These are phyloP conservation scores for Heliocidaris tuberculata DNA, from an alignment of 35 echinoderm and acorn worm species.

Conservation along the genomic window DNA sequence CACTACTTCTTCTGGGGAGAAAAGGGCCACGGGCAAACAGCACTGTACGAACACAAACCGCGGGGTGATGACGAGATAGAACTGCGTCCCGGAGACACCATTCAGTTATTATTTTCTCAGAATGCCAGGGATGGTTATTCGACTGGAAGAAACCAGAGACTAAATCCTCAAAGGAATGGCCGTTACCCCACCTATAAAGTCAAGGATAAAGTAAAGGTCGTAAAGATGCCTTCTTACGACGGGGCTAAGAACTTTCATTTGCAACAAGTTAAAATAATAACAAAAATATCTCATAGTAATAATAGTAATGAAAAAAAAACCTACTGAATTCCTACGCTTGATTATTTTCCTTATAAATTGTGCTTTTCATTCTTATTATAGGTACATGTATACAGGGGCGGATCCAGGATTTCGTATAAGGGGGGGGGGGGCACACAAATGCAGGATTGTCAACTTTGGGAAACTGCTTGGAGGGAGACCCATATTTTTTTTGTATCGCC, in stretches of 20 bases:
- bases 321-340: too few relatives aligned
- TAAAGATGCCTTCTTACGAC: slow-evolving; percentile 74
- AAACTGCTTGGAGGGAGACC: too few relatives aligned
- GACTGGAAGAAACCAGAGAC: slow-evolving; percentile 68
- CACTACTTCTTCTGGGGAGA: slow-evolving; percentile 92
- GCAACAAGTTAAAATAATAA: neutral
- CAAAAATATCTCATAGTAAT: too few relatives aligned
- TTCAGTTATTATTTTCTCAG: slow-evolving; percentile 81
- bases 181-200: slow-evolving; percentile 92
- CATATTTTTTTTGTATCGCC: too few relatives aligned
- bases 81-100: slow-evolving; percentile 57
- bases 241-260: slow-evolving; percentile 57
- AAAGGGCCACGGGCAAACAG: slow-evolving; percentile 75
- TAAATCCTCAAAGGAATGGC: slow-evolving; percentile 39
- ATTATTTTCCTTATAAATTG: too few relatives aligned
- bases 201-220: slow-evolving; percentile 71
- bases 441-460: too few relatives aligned
- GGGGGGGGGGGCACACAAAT: too few relatives aligned
- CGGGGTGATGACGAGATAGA: slow-evolving; percentile 59
- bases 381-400: too few relatives aligned
- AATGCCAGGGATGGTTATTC: slow-evolving; percentile 82
- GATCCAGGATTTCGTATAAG: too few relatives aligned
- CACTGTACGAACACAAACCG: slow-evolving; percentile 78
- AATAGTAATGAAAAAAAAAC: too few relatives aligned
- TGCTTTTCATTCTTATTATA: too few relatives aligned